These are phyloP conservation scores for Propithecus perrieri DNA, from an alignment of 2,797 vertebrate genomes.

Conservation along the genomic window DNA sequence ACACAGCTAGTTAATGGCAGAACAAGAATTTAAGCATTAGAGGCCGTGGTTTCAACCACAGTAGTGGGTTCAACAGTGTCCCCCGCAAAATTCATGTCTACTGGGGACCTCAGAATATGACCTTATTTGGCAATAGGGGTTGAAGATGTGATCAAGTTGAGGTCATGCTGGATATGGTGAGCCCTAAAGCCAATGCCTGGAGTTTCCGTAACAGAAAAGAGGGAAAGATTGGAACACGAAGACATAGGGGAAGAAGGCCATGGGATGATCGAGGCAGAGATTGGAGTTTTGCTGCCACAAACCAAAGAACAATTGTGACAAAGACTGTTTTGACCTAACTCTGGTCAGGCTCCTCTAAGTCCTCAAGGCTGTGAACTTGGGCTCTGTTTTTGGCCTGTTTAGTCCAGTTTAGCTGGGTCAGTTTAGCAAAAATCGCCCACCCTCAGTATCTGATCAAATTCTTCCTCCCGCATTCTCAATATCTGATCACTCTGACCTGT, in stretches of 20 bases:
- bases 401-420: neutral
- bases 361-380: neutral
- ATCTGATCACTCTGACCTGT: neutral
- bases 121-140: neutral
- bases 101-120: neutral
- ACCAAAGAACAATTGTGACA: too few relatives aligned
- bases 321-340: neutral
- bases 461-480: neutral
- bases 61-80: neutral
- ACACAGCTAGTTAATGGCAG: neutral
- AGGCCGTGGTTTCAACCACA: neutral
- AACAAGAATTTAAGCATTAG: neutral
- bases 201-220: neutral
- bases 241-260: neutral
- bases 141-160: neutral
- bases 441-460: neutral
- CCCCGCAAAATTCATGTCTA: neutral
- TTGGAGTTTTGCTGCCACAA: neutral
- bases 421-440: neutral
- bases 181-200: neutral
- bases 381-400: neutral
- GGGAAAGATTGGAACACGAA: neutral
- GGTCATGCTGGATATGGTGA: neutral
- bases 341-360: neutral
- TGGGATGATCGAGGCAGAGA: neutral